phyloP scores from a whole-genome alignment of 2,113 vertebrate species.

The Zeus faber region DNA sequence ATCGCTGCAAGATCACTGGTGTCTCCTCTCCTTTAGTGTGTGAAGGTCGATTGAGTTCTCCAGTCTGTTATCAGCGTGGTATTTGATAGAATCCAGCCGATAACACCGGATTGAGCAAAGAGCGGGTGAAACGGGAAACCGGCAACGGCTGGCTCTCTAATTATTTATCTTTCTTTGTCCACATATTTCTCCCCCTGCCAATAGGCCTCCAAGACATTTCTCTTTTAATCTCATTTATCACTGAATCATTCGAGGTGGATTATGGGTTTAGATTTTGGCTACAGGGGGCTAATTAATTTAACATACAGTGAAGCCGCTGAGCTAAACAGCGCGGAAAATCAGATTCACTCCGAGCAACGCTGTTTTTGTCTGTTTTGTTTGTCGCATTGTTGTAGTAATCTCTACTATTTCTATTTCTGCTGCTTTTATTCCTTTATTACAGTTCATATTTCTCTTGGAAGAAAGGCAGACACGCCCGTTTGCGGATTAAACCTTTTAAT shows the following conservation, averaged over 20 bases:
- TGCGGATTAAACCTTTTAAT: no score
- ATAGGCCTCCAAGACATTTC: constrained; percentile 35
- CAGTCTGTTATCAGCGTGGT: constrained; percentile 83
- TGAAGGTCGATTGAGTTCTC: constrained; percentile 92
- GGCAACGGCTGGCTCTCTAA: constrained; percentile 83
- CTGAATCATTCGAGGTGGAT: constrained; percentile 32
- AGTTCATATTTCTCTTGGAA: no score
- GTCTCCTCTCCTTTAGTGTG: constrained; percentile 76
- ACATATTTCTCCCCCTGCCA: constrained; percentile 84
- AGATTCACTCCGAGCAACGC: constrained; percentile 17
- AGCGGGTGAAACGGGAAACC: constrained; percentile 82
- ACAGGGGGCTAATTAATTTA: constrained; percentile 27
- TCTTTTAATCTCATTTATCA: no score
- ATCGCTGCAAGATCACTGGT: constrained; percentile 49
- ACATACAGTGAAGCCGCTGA: no score
- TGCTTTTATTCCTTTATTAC: no score
- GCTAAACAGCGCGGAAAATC: no score
- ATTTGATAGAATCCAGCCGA: constrained; percentile 91
- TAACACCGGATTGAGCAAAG: constrained; percentile 85
- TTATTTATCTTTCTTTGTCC: constrained; percentile 90
- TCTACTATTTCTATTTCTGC: no score
- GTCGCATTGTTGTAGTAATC: no score
- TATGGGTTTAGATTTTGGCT: constrained; percentile 39
- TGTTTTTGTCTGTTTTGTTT: constrained; percentile 34
- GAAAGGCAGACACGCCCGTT: no score